A percentile compares a stretch with the other conserved stretches of the same genome.
phyloP scores from a whole-genome alignment of 2,797 vertebrate genomes.

The Chaenodraco wilsoni region DNA sequence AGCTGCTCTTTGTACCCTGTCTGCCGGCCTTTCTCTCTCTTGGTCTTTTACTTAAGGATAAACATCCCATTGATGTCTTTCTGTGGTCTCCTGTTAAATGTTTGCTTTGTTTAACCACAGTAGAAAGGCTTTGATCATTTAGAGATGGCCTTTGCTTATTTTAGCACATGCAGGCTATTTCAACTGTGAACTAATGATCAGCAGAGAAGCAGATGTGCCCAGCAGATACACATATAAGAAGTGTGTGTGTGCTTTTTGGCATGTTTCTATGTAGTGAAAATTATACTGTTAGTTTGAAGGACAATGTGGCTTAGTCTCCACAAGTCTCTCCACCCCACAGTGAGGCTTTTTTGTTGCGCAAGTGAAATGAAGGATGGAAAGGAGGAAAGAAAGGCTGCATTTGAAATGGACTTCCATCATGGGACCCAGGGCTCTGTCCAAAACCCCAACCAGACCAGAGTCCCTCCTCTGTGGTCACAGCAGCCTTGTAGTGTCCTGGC shows the following conservation, averaged over 20 bases:
- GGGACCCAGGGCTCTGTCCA: conserved; percentile 62
- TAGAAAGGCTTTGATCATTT: conserved; percentile 66
- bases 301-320: conserved; percentile 36
- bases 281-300: conserved; percentile 39
- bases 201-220: conserved; percentile 52
- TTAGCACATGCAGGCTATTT: conserved; percentile 54
- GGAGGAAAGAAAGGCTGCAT: conserved; percentile 37
- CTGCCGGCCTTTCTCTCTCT: conserved; percentile 2
- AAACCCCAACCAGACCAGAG: conserved; percentile 77
- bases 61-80: conserved; percentile 58
- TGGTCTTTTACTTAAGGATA: conserved; percentile 39
- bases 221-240: conserved; percentile 25
- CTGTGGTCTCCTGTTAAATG: conserved; percentile 48
- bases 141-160: conserved; percentile 65
- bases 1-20: conserved; percentile 6
- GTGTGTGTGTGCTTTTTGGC: conserved; percentile 24
- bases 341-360: conserved; percentile 44
- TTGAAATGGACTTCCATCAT: conserved; percentile 62
- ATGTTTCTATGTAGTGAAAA: conserved; percentile 41
- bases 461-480: conserved; percentile 69
- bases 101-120: conserved; percentile 66
- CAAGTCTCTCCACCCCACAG: conserved; percentile 40
- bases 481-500: conserved; percentile 71
- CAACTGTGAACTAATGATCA: conserved; percentile 68
- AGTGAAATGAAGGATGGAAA: conserved; percentile 63